phyloP scores from a whole-genome alignment of 2,797 vertebrate species.

The Xiphophorus birchmanni region DNA sequence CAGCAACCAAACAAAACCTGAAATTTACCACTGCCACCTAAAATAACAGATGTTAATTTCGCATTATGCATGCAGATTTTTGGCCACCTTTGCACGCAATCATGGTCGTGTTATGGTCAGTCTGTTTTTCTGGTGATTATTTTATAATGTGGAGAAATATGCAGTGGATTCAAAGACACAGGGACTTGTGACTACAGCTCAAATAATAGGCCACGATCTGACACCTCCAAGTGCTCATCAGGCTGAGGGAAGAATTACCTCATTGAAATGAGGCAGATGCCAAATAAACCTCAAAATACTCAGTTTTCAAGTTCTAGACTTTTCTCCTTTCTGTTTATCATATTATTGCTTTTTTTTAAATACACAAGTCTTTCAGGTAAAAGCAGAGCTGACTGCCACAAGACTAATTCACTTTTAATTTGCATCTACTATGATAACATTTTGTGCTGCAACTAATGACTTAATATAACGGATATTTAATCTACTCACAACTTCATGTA shows the following conservation, averaged over 20 bases:
- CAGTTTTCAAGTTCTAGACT: slow-evolving; percentile 37
- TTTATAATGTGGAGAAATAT: slow-evolving; percentile 39
- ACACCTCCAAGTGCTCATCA: slow-evolving; percentile 46
- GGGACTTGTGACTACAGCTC: slow-evolving; percentile 31
- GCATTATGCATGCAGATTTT: slow-evolving; percentile 34
- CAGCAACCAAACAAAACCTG: slow-evolving; percentile 45
- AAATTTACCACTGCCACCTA: slow-evolving; percentile 30
- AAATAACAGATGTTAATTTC: slow-evolving; percentile 44
- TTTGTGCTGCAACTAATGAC: background rate
- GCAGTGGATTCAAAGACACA: slow-evolving; percentile 46
- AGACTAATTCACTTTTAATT: background rate
- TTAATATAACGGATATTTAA: background rate
- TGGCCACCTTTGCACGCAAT: slow-evolving; percentile 11
- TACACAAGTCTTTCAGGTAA: background rate
- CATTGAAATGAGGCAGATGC: slow-evolving; percentile 53
- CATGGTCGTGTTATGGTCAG: slow-evolving; percentile 2
- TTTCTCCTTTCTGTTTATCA: background rate
- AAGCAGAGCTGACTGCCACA: background rate
- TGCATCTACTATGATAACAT: background rate
- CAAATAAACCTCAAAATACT: slow-evolving; percentile 53
- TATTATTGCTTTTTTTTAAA: background rate
- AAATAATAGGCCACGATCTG: slow-evolving; percentile 37
- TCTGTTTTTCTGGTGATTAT: slow-evolving; percentile 41
- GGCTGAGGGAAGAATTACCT: slow-evolving; percentile 60
- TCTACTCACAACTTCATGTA: background rate